These are phyloP conservation scores for Cephus nigrinus DNA, from an alignment of 2,888 invertebrate genomes.

Conservation along the genomic window DNA sequence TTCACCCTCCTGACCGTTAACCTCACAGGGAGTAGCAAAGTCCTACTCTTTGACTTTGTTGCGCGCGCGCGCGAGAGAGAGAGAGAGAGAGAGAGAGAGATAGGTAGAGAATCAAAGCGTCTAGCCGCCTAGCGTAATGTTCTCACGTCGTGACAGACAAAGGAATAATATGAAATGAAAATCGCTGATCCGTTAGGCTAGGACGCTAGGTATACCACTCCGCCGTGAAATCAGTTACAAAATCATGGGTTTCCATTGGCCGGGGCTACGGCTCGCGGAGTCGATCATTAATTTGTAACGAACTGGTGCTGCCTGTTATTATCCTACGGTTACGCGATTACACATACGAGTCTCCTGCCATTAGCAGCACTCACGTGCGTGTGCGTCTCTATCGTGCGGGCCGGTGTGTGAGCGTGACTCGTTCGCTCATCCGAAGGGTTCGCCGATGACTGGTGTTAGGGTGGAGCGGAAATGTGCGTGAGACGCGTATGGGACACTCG, in stretches of 20 bases:
- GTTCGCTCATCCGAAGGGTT: too few species aligned
- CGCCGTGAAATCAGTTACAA: constrained; percentile 46
- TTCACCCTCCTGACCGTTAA: background rate
- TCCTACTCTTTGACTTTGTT: too few species aligned
- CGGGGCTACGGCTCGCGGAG: constrained; percentile 29
- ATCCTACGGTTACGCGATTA: constrained; percentile 41
- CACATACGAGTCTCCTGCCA: background rate
- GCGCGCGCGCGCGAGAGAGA: too few species aligned
- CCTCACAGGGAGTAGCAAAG: too few species aligned
- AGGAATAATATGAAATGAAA: constrained; percentile 44
- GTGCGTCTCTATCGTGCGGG: background rate
- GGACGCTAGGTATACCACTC: constrained; percentile 16
- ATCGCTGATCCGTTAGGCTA: constrained; percentile 26
- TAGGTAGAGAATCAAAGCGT: background rate
- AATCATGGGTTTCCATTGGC: constrained; percentile 50
- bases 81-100: too few species aligned
- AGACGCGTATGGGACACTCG: too few species aligned
- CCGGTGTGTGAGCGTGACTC: too few species aligned
- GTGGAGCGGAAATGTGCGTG: too few species aligned
- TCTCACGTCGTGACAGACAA: constrained; percentile 58
- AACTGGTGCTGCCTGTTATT: constrained; percentile 56
- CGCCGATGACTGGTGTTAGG: too few species aligned
- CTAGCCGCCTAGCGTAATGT: constrained; percentile 36
- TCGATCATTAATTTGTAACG: constrained; percentile 61
- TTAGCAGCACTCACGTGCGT: background rate